Percentiles rank a stretch among this genome's conserved stretches.
Conservation (phyloP, 2,113 vertebrate genomes). For the Morone saxatilis region DNA sequence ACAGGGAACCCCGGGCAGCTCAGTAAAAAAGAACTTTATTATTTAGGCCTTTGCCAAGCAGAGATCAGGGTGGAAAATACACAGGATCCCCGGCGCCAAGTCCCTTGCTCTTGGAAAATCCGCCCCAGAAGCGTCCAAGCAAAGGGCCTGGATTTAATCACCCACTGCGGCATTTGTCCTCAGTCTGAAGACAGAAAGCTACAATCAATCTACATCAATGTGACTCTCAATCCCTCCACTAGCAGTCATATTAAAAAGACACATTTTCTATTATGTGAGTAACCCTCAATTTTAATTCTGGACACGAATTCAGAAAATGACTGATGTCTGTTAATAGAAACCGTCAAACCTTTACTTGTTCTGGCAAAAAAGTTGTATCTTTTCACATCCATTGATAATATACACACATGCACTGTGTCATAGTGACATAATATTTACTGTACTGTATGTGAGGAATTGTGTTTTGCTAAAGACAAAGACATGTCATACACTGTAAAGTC, state of each 20-base stretch:
- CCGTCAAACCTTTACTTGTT: slow-evolving; percentile 28
- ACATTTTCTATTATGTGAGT: slow-evolving; percentile 24
- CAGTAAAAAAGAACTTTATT: slow-evolving; percentile 79
- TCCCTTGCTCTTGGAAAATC: slow-evolving; percentile 79
- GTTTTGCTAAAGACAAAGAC: slow-evolving; percentile 1
- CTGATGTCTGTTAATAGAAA: slow-evolving; percentile 29
- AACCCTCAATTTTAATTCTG: slow-evolving; percentile 27
- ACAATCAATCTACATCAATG: slow-evolving; percentile 54
- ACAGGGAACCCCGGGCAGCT: slow-evolving; percentile 77
- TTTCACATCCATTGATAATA: slow-evolving; percentile 13
- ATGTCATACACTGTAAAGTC: neutral
- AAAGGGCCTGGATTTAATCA: slow-evolving; percentile 80
- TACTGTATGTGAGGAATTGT: neutral
- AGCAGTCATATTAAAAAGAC: slow-evolving; percentile 21
- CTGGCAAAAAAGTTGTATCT: slow-evolving; percentile 11
- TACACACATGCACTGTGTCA: slow-evolving; percentile 14
- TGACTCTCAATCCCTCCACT: slow-evolving; percentile 46
- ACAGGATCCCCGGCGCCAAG: slow-evolving; percentile 81
- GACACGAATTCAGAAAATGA: slow-evolving; percentile 29
- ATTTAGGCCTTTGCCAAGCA: slow-evolving; percentile 81
- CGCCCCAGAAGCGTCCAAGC: slow-evolving; percentile 75
- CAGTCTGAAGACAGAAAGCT: slow-evolving; percentile 53
- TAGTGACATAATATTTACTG: slow-evolving; percentile 14
- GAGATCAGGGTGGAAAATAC: slow-evolving; percentile 81
- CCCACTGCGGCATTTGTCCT: slow-evolving; percentile 64